phyloP scores from a whole-genome alignment of 2,888 invertebrate genomes.

The Drosophila emarginata region DNA sequence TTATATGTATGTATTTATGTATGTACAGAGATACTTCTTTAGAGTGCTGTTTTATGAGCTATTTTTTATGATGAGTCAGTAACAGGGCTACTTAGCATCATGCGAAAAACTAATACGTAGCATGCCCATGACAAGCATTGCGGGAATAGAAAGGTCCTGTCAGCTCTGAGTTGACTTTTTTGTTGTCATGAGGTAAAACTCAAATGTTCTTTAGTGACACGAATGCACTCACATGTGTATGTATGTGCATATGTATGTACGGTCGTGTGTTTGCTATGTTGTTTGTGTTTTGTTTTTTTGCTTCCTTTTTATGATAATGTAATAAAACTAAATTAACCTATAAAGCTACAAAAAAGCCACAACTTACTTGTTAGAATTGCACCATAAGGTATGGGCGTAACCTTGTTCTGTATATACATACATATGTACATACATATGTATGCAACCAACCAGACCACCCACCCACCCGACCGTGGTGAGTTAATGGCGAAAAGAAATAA shows the following conservation, averaged over 20 bases:
- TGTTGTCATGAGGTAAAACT: slow-evolving; percentile 16
- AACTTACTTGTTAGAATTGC: slow-evolving; percentile 72
- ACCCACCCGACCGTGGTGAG: slow-evolving; percentile 23
- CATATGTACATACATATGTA: slow-evolving; percentile 18
- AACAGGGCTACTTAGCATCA: slow-evolving; percentile 29
- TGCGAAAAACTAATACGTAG: slow-evolving; percentile 45
- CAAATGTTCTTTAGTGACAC: slow-evolving; percentile 5
- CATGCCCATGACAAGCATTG: slow-evolving; percentile 42
- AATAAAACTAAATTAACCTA: slow-evolving; percentile 81
- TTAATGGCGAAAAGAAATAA: slow-evolving; percentile 26
- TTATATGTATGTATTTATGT: not conserved
- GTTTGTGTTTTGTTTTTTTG: slow-evolving; percentile 38
- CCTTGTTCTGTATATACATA: slow-evolving; percentile 47
- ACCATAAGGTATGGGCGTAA: slow-evolving; percentile 77
- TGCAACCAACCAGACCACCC: slow-evolving; percentile 9
- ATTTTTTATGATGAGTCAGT: slow-evolving; percentile 56
- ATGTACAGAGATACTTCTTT: slow-evolving; percentile 20
- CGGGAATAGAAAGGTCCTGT: slow-evolving; percentile 34
- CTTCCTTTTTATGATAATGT: slow-evolving; percentile 76
- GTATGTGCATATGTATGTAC: slow-evolving; percentile 17
- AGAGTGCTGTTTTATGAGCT: slow-evolving; percentile 59
- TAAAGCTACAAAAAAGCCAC: slow-evolving; percentile 73
- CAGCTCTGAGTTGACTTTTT: slow-evolving; percentile 9
- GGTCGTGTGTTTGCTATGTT: slow-evolving; percentile 15
- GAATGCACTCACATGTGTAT: slow-evolving; percentile 22